Evolutionary conservation across 1,140 invertebrate species (phyloP).

Genomic region (Leptinotarsa defecta): DNA sequence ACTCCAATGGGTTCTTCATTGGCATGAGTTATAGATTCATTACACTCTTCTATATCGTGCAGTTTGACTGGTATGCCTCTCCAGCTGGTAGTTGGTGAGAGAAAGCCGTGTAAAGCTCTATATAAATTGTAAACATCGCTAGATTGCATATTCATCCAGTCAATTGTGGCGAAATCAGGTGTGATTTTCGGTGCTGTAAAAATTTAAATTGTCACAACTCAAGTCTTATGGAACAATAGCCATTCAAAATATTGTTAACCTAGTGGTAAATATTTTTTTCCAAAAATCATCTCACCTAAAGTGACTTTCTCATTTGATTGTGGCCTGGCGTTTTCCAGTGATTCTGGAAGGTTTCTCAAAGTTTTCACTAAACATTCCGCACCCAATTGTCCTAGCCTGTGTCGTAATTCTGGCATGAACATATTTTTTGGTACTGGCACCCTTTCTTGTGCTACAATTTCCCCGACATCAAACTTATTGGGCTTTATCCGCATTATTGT

Average conservation of each 20-base stretch:
- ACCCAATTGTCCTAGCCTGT: constrained; percentile 70
- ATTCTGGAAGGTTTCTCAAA: constrained; percentile 64
- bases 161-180: constrained; percentile 62
- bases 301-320: constrained; percentile 68
- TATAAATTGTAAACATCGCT: constrained; percentile 68
- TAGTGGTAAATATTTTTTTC: background rate
- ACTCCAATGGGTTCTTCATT: constrained; percentile 25
- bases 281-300: constrained; percentile 63
- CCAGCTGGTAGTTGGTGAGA: constrained; percentile 66
- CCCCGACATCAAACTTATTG: constrained; percentile 85
- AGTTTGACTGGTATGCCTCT: constrained; percentile 64
- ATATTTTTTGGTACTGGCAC: constrained; percentile 66
- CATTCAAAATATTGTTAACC: too few species aligned
- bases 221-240: too few species aligned
- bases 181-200: constrained; percentile 73
- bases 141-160: constrained; percentile 67
- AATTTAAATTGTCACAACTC: too few species aligned
- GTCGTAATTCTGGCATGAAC: constrained; percentile 69
- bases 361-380: constrained; percentile 70
- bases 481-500: constrained; percentile 88
- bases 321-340: constrained; percentile 61
- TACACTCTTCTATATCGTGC: constrained; percentile 59
- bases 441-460: constrained; percentile 73
- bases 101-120: constrained; percentile 68
- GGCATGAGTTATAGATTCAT: constrained; percentile 35